Conservation (phyloP, 2,113 vertebrate genomes). For the Pica pica region DNA sequence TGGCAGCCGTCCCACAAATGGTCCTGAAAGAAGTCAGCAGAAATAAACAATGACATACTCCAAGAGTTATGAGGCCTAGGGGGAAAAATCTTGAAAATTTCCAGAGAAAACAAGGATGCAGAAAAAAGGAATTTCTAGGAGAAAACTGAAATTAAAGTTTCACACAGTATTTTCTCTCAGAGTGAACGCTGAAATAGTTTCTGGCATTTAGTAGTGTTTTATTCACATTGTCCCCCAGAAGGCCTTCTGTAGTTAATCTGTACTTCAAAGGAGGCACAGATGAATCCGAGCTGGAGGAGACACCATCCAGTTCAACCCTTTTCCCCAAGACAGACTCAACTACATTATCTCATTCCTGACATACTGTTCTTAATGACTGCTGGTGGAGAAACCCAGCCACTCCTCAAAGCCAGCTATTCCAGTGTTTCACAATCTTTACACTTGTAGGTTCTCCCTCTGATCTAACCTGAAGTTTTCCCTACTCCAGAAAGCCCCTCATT, state of each 20-base stretch:
- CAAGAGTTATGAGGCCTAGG: background rate
- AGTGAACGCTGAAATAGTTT: background rate
- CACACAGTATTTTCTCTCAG: background rate
- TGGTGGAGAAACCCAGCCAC: background rate
- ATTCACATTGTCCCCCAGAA: background rate
- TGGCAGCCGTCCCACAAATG: conserved; percentile 23
- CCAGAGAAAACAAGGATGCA: background rate
- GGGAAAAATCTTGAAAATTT: background rate
- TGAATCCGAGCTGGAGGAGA: background rate
- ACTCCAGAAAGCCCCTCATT: background rate
- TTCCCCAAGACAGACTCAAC: background rate
- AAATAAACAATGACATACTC: conserved; percentile 2
- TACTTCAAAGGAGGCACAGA: background rate
- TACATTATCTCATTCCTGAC: conserved; percentile 8
- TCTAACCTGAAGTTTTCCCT: background rate
- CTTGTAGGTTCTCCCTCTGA: background rate
- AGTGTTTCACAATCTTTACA: background rate
- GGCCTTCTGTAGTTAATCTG: background rate
- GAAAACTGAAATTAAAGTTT: background rate
- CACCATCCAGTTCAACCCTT: background rate
- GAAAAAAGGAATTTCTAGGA: background rate
- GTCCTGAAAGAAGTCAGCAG: background rate
- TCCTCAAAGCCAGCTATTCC: background rate
- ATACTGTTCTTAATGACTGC: background rate
- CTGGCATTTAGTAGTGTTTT: background rate